These are phyloP conservation scores for Siniperca undulata DNA, from an alignment of 2,797 vertebrate species.

Conservation along the genomic window DNA sequence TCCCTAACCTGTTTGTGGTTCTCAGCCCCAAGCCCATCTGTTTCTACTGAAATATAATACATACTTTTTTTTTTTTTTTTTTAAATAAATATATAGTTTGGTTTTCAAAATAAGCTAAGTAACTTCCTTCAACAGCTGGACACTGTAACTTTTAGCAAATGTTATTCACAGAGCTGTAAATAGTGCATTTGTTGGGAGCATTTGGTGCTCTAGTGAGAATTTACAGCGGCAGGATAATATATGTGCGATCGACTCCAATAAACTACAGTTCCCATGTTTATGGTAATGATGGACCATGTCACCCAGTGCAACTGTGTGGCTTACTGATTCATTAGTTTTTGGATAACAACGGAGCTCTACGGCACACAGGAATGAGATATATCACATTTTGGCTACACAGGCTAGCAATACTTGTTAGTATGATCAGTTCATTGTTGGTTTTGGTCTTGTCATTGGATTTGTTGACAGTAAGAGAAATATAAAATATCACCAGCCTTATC, in stretches of 20 bases:
- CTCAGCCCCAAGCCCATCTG: background rate
- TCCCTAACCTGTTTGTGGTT: background rate
- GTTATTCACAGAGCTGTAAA: constrained; percentile 3
- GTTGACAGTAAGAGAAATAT: constrained; percentile 15
- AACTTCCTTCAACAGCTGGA: constrained; percentile 9
- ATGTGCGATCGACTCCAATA: background rate
- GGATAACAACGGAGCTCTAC: background rate
- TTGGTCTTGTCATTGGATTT: background rate
- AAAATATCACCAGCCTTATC: background rate
- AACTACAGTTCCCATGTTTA: background rate
- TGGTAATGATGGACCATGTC: constrained; percentile 5
- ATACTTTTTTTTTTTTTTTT: background rate
- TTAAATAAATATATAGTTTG: background rate
- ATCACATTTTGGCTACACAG: background rate
- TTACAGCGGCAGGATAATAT: constrained; percentile 4
- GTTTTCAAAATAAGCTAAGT: background rate
- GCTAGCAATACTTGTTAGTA: background rate
- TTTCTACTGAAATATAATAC: background rate
- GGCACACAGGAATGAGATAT: background rate
- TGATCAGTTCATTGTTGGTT: background rate
- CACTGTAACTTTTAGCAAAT: background rate
- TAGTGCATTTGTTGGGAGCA: background rate
- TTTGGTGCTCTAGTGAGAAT: background rate
- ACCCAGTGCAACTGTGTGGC: background rate
- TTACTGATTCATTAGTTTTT: background rate